phyloP scores from a whole-genome alignment of 2,888 invertebrate species.

The Pterostichus niger region DNA sequence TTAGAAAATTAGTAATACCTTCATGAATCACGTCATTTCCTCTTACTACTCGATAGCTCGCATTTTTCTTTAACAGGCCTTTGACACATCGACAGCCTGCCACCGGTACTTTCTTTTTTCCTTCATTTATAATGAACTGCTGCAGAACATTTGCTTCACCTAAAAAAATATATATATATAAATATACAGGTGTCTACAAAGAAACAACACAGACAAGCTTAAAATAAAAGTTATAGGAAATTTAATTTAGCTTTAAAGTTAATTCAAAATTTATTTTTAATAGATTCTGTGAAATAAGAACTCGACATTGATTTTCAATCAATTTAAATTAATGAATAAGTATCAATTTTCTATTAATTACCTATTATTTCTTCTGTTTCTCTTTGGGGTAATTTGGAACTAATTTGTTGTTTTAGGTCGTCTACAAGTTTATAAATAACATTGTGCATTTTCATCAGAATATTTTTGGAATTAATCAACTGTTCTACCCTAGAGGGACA shows the following conservation, averaged over 20 bases:
- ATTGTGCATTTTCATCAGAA: slow-evolving; percentile 86
- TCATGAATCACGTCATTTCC: slow-evolving; percentile 83
- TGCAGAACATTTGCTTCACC: slow-evolving; percentile 93
- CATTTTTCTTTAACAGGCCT: slow-evolving; percentile 86
- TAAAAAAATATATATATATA: slow-evolving; percentile 70
- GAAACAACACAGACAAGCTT: too few relatives aligned
- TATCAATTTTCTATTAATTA: slow-evolving; percentile 72
- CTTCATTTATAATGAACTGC: slow-evolving; percentile 89
- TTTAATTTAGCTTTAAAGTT: background rate
- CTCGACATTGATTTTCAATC: background rate
- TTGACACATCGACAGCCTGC: slow-evolving; percentile 93
- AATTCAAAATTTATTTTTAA: too few relatives aligned
- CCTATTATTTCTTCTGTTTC: slow-evolving; percentile 89
- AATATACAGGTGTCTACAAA: background rate
- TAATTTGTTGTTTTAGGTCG: slow-evolving; percentile 90
- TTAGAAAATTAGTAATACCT: slow-evolving; percentile 78
- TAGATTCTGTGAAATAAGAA: too few relatives aligned
- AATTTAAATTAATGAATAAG: background rate
- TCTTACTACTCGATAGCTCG: slow-evolving; percentile 84
- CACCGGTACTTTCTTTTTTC: slow-evolving; percentile 89
- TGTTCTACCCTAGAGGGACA: slow-evolving; percentile 77
- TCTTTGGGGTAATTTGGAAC: slow-evolving; percentile 83
- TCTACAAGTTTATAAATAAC: slow-evolving; percentile 97
- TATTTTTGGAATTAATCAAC: slow-evolving; percentile 78
- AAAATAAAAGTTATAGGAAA: background rate